Evolutionary conservation across 2,113 vertebrate genomes (phyloP), one percentile per base, ranked within the genome.

Genomic region (Oceanodroma tethys): DNA sequence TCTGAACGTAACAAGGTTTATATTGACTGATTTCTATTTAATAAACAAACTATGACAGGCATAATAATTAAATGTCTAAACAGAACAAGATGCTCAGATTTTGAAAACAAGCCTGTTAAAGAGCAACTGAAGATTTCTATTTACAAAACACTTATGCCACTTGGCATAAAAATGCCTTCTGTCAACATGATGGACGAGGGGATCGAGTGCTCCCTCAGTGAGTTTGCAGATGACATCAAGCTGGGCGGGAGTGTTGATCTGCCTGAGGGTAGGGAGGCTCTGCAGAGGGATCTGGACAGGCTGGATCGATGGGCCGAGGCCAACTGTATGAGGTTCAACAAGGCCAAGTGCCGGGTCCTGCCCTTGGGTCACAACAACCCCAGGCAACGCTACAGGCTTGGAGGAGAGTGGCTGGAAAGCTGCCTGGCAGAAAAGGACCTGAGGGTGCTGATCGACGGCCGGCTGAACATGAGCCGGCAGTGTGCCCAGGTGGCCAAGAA

Each of bases 31-130:
- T 93, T 96, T 93, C 34, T 95, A 66, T 89, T 96, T 95, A 95
- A 96, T 93, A 96, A 95, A 96, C 90, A 97, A 73, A 82, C 55
- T 48, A 60, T 95, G 97, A 95, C 86, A 97, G 65, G 81, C 80
- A 94, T 93, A 96, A 95, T 94, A 95, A 91, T 94, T 63, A 88
- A 67, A 78, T 92, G 86, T 81, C 96, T 91, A 95, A 95, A 94
- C 86, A 95, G 81, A 94, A 53, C 40, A 95, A 53, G 91, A 91
- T 95, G 95, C 84, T 96, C 56, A 91, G 52, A 89, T 95, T 91
- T 95, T 95, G 47, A 90, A 94, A 93, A 91, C 50, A 83, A 87
- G 73, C 36, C 89, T 95, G 78, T 85, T 94, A 96, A 96, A 97
- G 91, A 97, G 86, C 93, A 97, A 89, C 88, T 70, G 62, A 95